Base-by-base conservation (phyloP, 2,113 vertebrate species). In the Nycticryphes semicollaris region DNA sequence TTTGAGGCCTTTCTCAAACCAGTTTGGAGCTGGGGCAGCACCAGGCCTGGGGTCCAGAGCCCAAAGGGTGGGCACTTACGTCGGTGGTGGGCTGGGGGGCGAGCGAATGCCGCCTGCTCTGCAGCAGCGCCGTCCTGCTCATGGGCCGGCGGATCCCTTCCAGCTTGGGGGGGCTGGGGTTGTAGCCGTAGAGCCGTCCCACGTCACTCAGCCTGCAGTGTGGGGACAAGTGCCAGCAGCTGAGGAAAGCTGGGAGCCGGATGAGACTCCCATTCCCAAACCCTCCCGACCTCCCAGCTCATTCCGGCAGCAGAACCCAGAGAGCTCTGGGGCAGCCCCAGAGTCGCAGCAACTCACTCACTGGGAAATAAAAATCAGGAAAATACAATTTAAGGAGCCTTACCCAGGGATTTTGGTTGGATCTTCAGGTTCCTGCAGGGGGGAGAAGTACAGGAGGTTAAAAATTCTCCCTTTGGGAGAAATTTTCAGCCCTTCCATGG, bases 341-440 rank as follows among this genome's bases (percentile, higher is more conserved):
- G 57, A 54, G 31, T 3, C 12, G 37, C 37, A 7, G 43, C 15
- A 28, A 14, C 10, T 53, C 56, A 1, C 11, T 50, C 53, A 21
- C 11, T 39, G 27, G n/a, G 56, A 21, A 51, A 30, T 1, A n/a
- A 41, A 24, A 76, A 31, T 25, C 33, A 12, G 50, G 28, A 30
- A 33, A 80, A 19, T 2, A 2, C 0, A 3, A 16, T 5, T 33
- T 8, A 14, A n/a, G 23, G 77, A 27, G 9, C 85, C 98, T 98
- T 98, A 98, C 98, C 94, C 23, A 0, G 92, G 15, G 8, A 56
- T 43, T 91, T 97, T 98, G 96, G 20, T 51, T 2, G 94, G 17
- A 10, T 98, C 98, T 33, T 98, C 98, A 1, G 98, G 48, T 13
- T 99, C 99, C 99, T 99, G 93, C 21, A 6, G 95, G 60, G 7